phyloP scores from a whole-genome alignment of 2,113 vertebrate genomes.

The Aphyosemion australe region DNA sequence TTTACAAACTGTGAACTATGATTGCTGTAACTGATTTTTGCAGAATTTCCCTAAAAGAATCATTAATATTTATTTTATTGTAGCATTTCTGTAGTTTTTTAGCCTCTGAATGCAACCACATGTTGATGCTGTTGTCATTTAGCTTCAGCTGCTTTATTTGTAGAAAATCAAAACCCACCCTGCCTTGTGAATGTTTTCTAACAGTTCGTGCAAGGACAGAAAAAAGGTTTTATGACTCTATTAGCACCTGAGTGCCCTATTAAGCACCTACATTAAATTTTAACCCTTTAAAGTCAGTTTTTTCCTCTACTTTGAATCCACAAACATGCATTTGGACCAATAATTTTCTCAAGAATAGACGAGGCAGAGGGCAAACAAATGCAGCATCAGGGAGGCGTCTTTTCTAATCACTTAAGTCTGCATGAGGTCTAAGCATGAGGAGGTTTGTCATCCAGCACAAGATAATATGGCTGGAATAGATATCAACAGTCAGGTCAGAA shows the following conservation, averaged over 20 bases:
- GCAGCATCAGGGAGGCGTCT: constrained; percentile 25
- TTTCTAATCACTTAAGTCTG: constrained; percentile 48
- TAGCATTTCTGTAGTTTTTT: too few relatives aligned
- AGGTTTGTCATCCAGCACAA: constrained; percentile 14
- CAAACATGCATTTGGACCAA: not conserved
- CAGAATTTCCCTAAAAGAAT: too few relatives aligned
- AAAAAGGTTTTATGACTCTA: not conserved
- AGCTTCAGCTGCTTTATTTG: too few relatives aligned
- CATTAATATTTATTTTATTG: too few relatives aligned
- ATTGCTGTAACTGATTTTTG: too few relatives aligned
- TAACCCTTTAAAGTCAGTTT: too few relatives aligned
- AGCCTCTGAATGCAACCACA: too few relatives aligned
- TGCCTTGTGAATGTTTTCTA: not conserved
- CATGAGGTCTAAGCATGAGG: constrained; percentile 16
- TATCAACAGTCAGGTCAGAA: constrained; percentile 23
- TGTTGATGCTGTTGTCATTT: too few relatives aligned
- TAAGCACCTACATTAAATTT: too few relatives aligned
- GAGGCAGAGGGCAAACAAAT: constrained; percentile 50
- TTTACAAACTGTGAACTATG: too few relatives aligned
- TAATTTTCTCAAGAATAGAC: constrained; percentile 31
- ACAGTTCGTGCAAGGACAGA: not conserved
- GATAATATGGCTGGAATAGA: constrained; percentile 19
- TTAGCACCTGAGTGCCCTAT: not conserved
- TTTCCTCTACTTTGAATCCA: constrained; percentile 1
- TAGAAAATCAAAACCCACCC: too few relatives aligned